Evolutionary conservation across 2,888 invertebrate species (phyloP).

Genomic region (Caenorhabditis sp.): DNA sequence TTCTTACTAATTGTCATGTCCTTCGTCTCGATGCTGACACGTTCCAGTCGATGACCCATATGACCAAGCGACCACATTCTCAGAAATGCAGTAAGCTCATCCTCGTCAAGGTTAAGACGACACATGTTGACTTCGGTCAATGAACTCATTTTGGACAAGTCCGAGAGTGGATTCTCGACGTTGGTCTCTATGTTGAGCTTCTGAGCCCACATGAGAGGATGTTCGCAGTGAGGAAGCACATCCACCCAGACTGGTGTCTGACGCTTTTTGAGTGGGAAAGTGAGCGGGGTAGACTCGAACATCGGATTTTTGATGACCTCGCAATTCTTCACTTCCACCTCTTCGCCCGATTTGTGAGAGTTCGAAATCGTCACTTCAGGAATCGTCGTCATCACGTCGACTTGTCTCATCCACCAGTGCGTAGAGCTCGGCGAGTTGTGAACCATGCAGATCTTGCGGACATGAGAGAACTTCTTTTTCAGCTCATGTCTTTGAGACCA

Average conservation of each 20-base stretch:
- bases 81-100: not conserved
- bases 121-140: constrained; percentile 10
- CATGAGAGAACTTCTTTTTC: not conserved
- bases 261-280: constrained; percentile 7
- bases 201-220: constrained; percentile 13
- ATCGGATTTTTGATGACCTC: not conserved
- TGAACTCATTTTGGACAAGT: not conserved
- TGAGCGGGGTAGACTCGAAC: not conserved
- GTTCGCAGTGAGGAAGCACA: not conserved
- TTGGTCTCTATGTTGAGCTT: not conserved
- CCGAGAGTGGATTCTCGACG: constrained; percentile 6
- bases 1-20: not conserved
- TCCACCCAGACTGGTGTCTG: constrained; percentile 6
- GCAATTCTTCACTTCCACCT: not conserved
- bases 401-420: constrained; percentile 22
- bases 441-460: not conserved
- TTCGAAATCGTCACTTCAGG: constrained; percentile 10
- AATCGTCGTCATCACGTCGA: constrained; percentile 11
- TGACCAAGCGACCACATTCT: not conserved
- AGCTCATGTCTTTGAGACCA: not conserved
- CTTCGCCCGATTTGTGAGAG: not conserved
- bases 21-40: constrained; percentile 2
- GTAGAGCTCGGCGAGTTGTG: constrained; percentile 13
- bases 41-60: constrained; percentile 2
- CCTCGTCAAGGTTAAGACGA: not conserved